A percentile compares a stretch with the other conserved stretches of the same genome.
These are phyloP conservation scores for Phenacoccus solenopsis DNA, from an alignment of 1,140 invertebrate species.

Conservation along the genomic window DNA sequence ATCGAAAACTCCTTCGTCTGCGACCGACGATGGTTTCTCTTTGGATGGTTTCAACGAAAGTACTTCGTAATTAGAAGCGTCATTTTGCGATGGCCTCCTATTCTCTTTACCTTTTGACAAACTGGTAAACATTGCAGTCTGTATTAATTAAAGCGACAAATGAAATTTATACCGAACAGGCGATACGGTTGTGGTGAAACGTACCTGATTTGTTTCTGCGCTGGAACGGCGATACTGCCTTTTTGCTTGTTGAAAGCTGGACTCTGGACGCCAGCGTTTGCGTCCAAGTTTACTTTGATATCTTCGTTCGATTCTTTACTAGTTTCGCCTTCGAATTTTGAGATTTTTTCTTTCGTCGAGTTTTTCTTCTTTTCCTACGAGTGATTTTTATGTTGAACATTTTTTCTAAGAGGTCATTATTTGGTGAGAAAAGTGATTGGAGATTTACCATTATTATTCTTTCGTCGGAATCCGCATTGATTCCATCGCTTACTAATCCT, in stretches of 20 bases:
- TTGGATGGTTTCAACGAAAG: background rate
- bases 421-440: too few relatives aligned
- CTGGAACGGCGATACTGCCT: background rate
- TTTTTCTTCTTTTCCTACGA: conserved; percentile 10
- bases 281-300: background rate
- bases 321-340: background rate
- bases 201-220: conserved; percentile 6
- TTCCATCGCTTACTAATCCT: background rate
- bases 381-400: too few relatives aligned
- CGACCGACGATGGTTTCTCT: background rate
- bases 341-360: background rate
- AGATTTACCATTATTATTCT: background rate
- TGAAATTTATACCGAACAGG: background rate
- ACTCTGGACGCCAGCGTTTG: background rate
- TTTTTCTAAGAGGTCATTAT: too few relatives aligned
- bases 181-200: background rate
- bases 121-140: conserved; percentile 13
- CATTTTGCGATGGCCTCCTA: background rate
- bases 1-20: conserved; percentile 27
- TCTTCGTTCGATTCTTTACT: background rate
- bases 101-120: conserved; percentile 12
- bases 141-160: background rate
- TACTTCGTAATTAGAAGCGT: background rate
- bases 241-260: background rate
- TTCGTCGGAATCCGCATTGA: background rate